These are phyloP conservation scores for Crotalus tigris DNA, from an alignment of 2,113 vertebrate species.

Conservation along the genomic window DNA sequence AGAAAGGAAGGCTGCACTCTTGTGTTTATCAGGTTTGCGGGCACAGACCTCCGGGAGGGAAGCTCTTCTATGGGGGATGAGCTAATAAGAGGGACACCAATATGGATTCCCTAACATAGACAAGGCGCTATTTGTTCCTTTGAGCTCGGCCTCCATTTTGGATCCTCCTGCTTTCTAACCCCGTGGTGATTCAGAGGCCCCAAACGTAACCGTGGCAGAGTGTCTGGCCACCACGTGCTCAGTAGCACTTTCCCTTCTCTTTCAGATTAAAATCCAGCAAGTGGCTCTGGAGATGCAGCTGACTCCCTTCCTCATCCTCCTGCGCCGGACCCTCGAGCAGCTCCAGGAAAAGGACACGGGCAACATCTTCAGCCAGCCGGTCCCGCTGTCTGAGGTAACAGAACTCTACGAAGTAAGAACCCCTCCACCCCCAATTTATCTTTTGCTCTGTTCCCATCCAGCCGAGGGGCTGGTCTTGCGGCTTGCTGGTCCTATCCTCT, in stretches of 20 bases:
- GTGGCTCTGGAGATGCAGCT: constrained; percentile 94
- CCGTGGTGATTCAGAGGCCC: background rate
- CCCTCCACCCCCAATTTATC: constrained; percentile 71
- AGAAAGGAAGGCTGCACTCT: background rate
- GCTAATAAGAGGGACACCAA: background rate
- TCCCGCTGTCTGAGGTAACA: constrained; percentile 96
- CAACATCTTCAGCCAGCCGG: constrained; percentile 97
- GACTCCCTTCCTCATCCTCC: constrained; percentile 91
- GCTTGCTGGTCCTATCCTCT: constrained; percentile 19
- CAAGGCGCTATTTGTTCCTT: background rate
- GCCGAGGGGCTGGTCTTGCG: constrained; percentile 30
- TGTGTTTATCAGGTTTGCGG: background rate
- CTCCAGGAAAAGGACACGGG: constrained; percentile 96
- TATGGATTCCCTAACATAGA: background rate
- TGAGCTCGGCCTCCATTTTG: background rate
- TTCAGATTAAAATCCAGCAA: constrained; percentile 97
- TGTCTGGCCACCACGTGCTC: background rate
- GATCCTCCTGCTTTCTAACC: background rate
- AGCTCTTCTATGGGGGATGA: background rate
- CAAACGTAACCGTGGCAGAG: background rate
- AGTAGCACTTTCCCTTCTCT: background rate
- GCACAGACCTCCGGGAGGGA: background rate
- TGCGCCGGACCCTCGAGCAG: constrained; percentile 92
- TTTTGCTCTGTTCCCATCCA: constrained; percentile 64
- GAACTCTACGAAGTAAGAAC: constrained; percentile 84